Evolutionary conservation across 92 coral and sea anemone genomes (phyloP), one percentile per base, ranked within the genome.

Genomic region (Anthopleura xanthogrammica): DNA sequence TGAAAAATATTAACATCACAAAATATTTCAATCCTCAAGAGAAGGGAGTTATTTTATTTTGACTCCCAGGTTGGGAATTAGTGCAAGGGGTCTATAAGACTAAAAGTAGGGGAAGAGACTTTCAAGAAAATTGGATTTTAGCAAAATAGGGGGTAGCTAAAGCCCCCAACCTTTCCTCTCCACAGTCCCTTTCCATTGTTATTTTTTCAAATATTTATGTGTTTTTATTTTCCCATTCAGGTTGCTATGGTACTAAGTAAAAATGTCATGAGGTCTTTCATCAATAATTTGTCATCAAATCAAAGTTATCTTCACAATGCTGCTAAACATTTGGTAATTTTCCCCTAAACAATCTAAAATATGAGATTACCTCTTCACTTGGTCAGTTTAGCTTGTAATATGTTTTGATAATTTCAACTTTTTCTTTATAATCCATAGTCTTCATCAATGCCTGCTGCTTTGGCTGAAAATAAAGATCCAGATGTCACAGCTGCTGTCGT

Each of bases 271-370:
- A 90, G 89, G 39, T 86, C 89, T 72, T 87, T 94, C 62, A 83
- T 89, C 60, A 94, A 92, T 80, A 89, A 88, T 57, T 80, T 94
- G 80, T 85, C 90, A 4, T 90, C 94, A 12, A 76, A 77, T 82
- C 87, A 92, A 56, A 94, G 77, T 23, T 94, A 91, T 79, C 91
- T 94, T 23, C 92, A 94, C 80, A 84, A 85, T 29, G 95, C 98
- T 46, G 92, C 91, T 41, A 92, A 83, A 62, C 92, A 94, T 52
- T 85, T 92, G 93, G 98, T 94, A 42, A 77, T 91, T 0, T 6
- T 50, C 54, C 54, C 11, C 54, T 50, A 50, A 50, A 54, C 2
- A 8, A 10, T 54, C 14, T 54, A 54, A 54, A 54, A 54, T 54
- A 43, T 29, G 2, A 43, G 7, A 43, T 46, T 46, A 46, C 50